phyloP scores from a whole-genome alignment of 2,113 vertebrate species.

The Galeopterus variegatus region DNA sequence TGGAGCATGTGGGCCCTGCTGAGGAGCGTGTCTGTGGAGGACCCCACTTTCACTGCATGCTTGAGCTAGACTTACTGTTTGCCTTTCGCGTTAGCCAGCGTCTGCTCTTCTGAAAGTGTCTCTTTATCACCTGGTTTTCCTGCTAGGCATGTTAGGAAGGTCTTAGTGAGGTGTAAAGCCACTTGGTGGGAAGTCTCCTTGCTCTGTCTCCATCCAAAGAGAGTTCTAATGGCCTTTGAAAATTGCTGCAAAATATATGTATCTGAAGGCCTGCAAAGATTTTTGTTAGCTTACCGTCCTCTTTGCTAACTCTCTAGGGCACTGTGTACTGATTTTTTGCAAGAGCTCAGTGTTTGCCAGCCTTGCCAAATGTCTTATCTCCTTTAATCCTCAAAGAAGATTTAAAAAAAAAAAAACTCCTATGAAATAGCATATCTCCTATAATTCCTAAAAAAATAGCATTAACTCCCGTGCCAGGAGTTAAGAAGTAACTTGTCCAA shows the following conservation, averaged over 20 bases:
- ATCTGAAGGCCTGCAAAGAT: neutral
- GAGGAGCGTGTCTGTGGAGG: neutral
- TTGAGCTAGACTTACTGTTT: neutral
- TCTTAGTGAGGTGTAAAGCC: neutral
- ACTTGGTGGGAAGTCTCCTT: neutral
- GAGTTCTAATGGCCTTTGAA: neutral
- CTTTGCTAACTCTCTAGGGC: neutral
- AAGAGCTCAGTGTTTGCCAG: neutral
- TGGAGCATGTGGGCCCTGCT: neutral
- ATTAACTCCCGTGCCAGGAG: neutral
- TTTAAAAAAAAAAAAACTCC: neutral
- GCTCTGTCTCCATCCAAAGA: neutral
- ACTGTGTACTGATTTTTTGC: neutral
- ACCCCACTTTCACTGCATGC: neutral
- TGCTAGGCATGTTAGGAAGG: accelerated
- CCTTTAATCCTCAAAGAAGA: conserved; percentile 13
- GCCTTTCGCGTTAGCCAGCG: neutral
- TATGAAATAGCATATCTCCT: neutral
- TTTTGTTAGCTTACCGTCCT: neutral
- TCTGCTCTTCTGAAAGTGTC: conserved; percentile 33
- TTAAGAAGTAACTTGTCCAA: neutral
- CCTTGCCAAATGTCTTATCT: neutral
- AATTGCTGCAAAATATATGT: neutral
- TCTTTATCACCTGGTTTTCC: neutral
- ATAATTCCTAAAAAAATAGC: neutral